Base-by-base conservation (phyloP, 2,888 invertebrate species). In the Hypercompe scribonia region DNA sequence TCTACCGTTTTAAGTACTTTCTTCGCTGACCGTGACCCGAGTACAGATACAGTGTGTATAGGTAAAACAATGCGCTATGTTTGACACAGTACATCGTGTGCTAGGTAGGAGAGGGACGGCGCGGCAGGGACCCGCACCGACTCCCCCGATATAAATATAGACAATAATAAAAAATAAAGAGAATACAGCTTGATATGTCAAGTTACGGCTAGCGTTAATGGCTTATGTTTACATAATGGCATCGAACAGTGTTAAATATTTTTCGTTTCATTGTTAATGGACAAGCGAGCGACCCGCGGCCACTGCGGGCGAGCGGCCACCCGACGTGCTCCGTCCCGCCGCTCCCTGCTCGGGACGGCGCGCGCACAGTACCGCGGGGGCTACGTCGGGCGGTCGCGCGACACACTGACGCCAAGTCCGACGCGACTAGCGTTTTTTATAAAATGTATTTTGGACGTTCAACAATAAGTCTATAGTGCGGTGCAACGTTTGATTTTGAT, bases 131-230 rank as follows among this genome's bases (percentile, higher is more conserved):
- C n/a, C 36, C 65, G 67, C 72, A 68, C 71, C 31, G 18, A 34
- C 72, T 5, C 3, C 71, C 72, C 70, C 28, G 67, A 65, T 75
- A 71, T 46, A 68, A 72, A 85, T 86, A 86, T 82, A 87, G 65
- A 72, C 64, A 75, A 72, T 70, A 69, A 69, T 65, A 82, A 78
- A 86, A 86, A 87, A 76, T 82, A 85, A 86, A 86, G 78, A 87
- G 78, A 88, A 89, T 86, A 87, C 84, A 86, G 88, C 87, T 88
- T 92, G 93, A 92, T 93, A 93, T 92, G 93, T 92, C 84, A 86
- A 86, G 86, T 91, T 90, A 88, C 87, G 84, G 89, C 87, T 88
- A 87, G 87, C 86, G 82, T 85, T 85, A 87, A 72, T 78, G 80
- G 79, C 81, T 78, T 79, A 78, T 74, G 83, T 81, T 75, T 86